Evolutionary conservation across 1,140 invertebrate species (phyloP), one percentile per base, ranked within the genome.

Genomic region (Panagrolaimus sp.): DNA sequence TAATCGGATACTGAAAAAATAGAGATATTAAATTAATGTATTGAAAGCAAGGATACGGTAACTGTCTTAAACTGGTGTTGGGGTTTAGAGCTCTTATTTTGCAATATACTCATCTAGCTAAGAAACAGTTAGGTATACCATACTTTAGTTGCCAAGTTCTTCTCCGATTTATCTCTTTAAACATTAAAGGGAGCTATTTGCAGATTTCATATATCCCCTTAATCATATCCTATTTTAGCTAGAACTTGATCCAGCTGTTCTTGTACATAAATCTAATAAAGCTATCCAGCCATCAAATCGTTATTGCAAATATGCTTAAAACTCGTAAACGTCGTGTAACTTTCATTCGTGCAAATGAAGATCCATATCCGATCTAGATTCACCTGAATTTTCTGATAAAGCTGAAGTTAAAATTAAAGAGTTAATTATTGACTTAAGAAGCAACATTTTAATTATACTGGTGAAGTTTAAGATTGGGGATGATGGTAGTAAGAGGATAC

Each of bases 181-280:
- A n/a, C n/a, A n/a, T n/a, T n/a, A n/a, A n/a, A n/a, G n/a, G n/a
- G n/a, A n/a, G n/a, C n/a, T n/a, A n/a, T n/a, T n/a, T n/a, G n/a
- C n/a, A n/a, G n/a, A n/a, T n/a, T n/a, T n/a, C n/a, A n/a, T n/a
- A n/a, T n/a, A n/a, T n/a, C n/a, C n/a, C n/a, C n/a, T n/a, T n/a
- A n/a, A n/a, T n/a, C n/a, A n/a, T n/a, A n/a, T n/a, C 46, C n/a
- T 45, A 72, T 83, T 84, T 14, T 72, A 87, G 87, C 85, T 98
- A 71, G 96, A 98, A 88, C 98, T 96, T 3, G 92, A 98, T 84
- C 88, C 90, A 80, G 88, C 86, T 73, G 85, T 96, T 70, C 85
- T 98, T 57, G 88, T 95, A 68, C 84, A 87, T 1, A 97, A 98
- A 86, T 90, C 93, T 5, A 88, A 89, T 82, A 87, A 88, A 68